A percentile compares a stretch with the other conserved stretches of the same genome.
Evolutionary conservation across 35 echinoderm and acorn worm genomes (phyloP).

Genomic region (Antedon bifida): DNA sequence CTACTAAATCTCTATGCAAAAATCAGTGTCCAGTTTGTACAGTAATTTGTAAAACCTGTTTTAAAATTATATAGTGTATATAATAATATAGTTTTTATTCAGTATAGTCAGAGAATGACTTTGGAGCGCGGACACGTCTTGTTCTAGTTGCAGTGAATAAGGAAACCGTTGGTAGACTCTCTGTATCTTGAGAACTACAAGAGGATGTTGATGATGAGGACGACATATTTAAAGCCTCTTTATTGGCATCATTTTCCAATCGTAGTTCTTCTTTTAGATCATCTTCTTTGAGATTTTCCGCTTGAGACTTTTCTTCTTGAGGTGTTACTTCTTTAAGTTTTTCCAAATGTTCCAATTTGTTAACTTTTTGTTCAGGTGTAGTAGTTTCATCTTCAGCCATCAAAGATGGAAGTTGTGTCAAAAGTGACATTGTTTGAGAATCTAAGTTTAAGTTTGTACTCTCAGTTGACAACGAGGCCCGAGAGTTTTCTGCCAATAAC

Average conservation of each 20-base stretch:
- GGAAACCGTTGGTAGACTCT: slow-evolving; percentile 17
- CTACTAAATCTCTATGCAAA: no score
- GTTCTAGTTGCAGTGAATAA: slow-evolving; percentile 40
- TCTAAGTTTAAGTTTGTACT: background rate
- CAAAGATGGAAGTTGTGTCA: background rate
- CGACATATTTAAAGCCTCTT: background rate
- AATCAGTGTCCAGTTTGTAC: no score
- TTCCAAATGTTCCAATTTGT: no score
- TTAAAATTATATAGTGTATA: background rate
- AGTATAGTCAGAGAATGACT: slow-evolving; percentile 57
- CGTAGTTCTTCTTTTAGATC: background rate
- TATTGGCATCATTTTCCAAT: background rate
- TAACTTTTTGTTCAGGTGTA: no score
- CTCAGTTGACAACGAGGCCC: background rate
- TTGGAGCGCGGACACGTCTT: slow-evolving; percentile 49
- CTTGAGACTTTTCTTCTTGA: background rate
- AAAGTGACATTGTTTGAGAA: background rate
- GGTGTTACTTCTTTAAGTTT: background rate
- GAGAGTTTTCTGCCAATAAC: background rate
- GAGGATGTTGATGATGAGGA: background rate
- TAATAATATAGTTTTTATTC: slow-evolving; percentile 8
- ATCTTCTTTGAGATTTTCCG: no score
- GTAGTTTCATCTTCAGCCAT: background rate
- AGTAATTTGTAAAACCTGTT: no score
- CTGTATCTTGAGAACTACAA: background rate